phyloP scores from a whole-genome alignment of 2,888 invertebrate genomes.

The Campoplex capitator region DNA sequence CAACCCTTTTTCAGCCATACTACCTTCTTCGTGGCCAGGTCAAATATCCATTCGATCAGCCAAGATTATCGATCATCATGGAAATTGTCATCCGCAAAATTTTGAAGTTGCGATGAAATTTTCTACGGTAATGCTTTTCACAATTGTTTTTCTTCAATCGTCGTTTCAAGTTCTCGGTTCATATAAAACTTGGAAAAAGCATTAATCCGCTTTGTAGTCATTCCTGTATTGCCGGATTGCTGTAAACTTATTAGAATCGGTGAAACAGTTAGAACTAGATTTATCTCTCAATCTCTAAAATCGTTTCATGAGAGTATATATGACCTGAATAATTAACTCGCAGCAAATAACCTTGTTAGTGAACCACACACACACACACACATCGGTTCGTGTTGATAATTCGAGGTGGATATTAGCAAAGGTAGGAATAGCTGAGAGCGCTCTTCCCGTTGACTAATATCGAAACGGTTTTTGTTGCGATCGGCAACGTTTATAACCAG shows the following conservation, averaged over 20 bases:
- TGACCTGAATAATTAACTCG: not conserved
- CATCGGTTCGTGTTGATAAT: slow-evolving; percentile 22
- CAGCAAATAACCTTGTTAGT: slow-evolving; percentile 1
- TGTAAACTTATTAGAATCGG: not conserved
- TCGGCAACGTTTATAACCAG: slow-evolving; percentile 42
- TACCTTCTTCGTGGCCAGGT: not conserved
- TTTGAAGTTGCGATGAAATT: too few species aligned
- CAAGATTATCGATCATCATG: not conserved
- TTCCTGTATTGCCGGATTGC: too few species aligned
- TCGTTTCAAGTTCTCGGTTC: not conserved
- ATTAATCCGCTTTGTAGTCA: not conserved
- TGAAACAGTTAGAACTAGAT: too few species aligned
- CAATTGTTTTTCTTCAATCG: not conserved
- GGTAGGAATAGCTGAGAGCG: slow-evolving; percentile 31
- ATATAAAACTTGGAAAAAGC: not conserved
- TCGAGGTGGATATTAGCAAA: slow-evolving; percentile 24
- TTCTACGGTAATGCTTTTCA: too few species aligned
- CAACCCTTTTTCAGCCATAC: not conserved
- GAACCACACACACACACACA: slow-evolving; percentile 37
- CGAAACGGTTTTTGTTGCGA: slow-evolving; percentile 44
- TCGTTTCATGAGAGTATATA: not conserved
- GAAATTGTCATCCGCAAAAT: too few species aligned
- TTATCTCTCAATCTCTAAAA: not conserved
- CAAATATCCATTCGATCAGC: not conserved
- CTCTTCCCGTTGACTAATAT: slow-evolving; percentile 9